A percentile compares a stretch with the other conserved stretches of the same genome.
phyloP scores from a whole-genome alignment of 2,113 vertebrate genomes.

The Indri indri region DNA sequence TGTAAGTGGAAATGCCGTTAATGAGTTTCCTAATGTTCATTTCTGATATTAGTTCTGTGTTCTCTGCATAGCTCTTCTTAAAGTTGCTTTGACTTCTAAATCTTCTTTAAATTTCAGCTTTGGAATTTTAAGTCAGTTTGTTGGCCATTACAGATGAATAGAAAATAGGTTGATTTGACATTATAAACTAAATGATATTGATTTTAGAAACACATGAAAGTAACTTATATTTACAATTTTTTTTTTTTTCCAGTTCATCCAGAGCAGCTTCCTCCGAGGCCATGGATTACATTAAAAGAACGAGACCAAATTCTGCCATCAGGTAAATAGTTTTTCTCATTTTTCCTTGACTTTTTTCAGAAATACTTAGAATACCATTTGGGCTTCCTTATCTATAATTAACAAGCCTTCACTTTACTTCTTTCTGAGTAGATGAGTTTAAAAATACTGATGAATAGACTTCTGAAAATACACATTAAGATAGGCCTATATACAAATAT shows the following conservation, averaged over 20 bases:
- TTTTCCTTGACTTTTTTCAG: neutral
- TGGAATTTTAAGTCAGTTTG: constrained; percentile 18
- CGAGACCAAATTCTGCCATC: constrained; percentile 95
- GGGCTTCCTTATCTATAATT: neutral
- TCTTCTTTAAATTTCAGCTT: neutral
- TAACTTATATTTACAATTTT: neutral
- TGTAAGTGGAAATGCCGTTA: neutral
- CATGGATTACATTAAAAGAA: constrained; percentile 98
- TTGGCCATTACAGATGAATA: neutral
- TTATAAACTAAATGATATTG: neutral
- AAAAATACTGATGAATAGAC: constrained; percentile 1
- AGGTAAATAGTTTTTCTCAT: constrained; percentile 84
- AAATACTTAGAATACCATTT: constrained; percentile 12
- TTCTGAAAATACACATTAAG: neutral
- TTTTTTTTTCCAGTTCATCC: constrained; percentile 91
- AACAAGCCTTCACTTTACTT: constrained; percentile 29
- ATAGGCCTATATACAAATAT: neutral
- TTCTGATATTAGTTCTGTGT: constrained; percentile 32
- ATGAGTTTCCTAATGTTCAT: constrained; percentile 32
- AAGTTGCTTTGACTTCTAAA: constrained; percentile 33
- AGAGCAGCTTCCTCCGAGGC: constrained; percentile 98
- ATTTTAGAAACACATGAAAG: constrained; percentile 32
- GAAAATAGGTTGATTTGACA: constrained; percentile 20
- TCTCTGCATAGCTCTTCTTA: neutral
- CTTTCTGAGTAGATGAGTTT: neutral